Percentiles rank a stretch among this genome's conserved stretches.
These are phyloP conservation scores for Trichopoda pennipes DNA, from an alignment of 2,888 invertebrate genomes.

Conservation along the genomic window DNA sequence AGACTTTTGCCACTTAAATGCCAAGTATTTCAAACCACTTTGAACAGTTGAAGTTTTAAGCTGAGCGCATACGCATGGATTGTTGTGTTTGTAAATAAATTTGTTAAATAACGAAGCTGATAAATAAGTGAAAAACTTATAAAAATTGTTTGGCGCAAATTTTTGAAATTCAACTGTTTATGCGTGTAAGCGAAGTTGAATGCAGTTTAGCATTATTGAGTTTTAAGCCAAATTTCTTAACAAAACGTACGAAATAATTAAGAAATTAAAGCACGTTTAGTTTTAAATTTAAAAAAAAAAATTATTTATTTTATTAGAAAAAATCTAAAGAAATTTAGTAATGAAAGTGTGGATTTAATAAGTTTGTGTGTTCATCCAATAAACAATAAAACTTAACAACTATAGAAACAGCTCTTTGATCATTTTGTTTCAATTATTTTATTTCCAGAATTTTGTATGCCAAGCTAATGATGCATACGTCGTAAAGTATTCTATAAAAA, in stretches of 20 bases:
- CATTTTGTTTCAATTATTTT: background rate
- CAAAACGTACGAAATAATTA: slow-evolving; percentile 30
- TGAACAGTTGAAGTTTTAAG: slow-evolving; percentile 63
- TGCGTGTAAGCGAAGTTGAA: background rate
- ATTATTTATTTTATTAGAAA: slow-evolving; percentile 20
- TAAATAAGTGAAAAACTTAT: background rate
- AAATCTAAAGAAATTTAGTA: slow-evolving; percentile 29
- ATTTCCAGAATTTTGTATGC: slow-evolving; percentile 10
- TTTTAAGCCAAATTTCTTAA: slow-evolving; percentile 34
- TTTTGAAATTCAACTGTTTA: slow-evolving; percentile 38
- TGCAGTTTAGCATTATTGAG: slow-evolving; percentile 10
- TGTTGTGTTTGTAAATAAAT: slow-evolving; percentile 2
- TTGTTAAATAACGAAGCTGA: slow-evolving; percentile 14
- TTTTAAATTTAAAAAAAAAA: slow-evolving; percentile 35
- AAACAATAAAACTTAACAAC: background rate
- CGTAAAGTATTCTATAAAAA: slow-evolving; percentile 16
- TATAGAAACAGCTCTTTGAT: background rate
- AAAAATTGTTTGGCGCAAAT: slow-evolving; percentile 58
- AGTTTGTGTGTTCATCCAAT: background rate
- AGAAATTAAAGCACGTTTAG: slow-evolving; percentile 55
- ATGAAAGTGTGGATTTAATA: slow-evolving; percentile 13
- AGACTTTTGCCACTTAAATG: slow-evolving; percentile 51
- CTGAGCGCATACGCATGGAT: slow-evolving; percentile 63
- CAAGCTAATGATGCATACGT: too few species aligned
- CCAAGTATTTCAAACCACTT: slow-evolving; percentile 48